phyloP scores from a whole-genome alignment of 1,140 invertebrate species.

The Drosophila azteca region DNA sequence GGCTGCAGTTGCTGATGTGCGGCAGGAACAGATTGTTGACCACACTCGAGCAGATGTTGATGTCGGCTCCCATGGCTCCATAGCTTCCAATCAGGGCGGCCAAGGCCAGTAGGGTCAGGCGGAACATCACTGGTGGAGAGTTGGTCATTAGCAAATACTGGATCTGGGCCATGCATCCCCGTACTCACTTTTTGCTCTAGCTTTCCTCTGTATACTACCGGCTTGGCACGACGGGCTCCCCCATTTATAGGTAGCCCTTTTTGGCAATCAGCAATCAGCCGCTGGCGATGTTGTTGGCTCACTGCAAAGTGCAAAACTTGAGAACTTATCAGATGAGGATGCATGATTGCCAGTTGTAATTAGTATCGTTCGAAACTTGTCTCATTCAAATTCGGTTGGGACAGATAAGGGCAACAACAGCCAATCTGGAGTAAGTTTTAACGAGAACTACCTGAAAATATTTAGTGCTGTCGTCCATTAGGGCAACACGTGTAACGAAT shows the following conservation, averaged over 20 bases:
- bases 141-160: too few species aligned
- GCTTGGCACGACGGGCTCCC: neutral
- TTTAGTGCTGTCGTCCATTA: slow-evolving; percentile 5
- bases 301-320: slow-evolving; percentile 25
- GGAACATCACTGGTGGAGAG: slow-evolving; percentile 44
- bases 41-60: slow-evolving; percentile 69
- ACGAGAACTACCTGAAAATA: neutral
- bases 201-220: slow-evolving; percentile 33
- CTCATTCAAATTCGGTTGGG: slow-evolving; percentile 22
- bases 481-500: slow-evolving; percentile 19
- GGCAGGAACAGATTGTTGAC: slow-evolving; percentile 64
- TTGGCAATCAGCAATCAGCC: slow-evolving; percentile 53
- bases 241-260: slow-evolving; percentile 56
- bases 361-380: neutral
- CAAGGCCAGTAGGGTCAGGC: slow-evolving; percentile 28
- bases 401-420: slow-evolving; percentile 19
- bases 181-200: slow-evolving; percentile 20
- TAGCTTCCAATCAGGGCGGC: slow-evolving; percentile 9
- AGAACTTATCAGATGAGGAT: slow-evolving; percentile 48
- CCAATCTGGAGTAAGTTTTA: slow-evolving; percentile 4
- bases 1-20: slow-evolving; percentile 53
- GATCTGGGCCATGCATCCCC: too few species aligned
- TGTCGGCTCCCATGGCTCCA: neutral
- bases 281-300: neutral
- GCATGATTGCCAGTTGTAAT: slow-evolving; percentile 35